Conservation (phyloP, 1,140 invertebrate species). For the Hylyphantes graminicola region DNA sequence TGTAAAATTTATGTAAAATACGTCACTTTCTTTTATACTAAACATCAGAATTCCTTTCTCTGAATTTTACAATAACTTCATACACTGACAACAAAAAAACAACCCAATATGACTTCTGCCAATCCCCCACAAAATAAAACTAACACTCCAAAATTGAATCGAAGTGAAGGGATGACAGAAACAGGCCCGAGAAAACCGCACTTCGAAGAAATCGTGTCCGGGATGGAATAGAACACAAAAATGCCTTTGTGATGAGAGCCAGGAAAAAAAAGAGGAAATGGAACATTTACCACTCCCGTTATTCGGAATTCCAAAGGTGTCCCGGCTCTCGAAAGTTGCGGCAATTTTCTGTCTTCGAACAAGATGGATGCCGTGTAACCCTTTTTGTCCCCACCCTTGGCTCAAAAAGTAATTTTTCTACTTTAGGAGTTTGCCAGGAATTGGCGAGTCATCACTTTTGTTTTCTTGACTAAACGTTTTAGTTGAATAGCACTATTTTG, state of each 20-base stretch:
- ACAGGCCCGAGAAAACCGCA: slow-evolving; percentile 1
- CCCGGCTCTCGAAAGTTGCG: slow-evolving; percentile 42
- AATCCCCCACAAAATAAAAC: neutral
- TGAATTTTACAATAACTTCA: neutral
- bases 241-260: slow-evolving; percentile 21
- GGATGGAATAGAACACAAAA: slow-evolving; percentile 36
- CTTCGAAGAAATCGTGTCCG: slow-evolving; percentile 38
- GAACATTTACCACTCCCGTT: slow-evolving; percentile 51
- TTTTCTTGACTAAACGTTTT: too few species aligned
- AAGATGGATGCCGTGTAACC: slow-evolving; percentile 48
- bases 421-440: neutral
- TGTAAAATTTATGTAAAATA: too few species aligned
- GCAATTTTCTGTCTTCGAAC: slow-evolving; percentile 51
- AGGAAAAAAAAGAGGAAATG: slow-evolving; percentile 28
- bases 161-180: slow-evolving; percentile 30
- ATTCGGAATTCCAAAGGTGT: slow-evolving; percentile 56
- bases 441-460: slow-evolving; percentile 14
- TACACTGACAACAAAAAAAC: neutral
- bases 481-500: too few species aligned
- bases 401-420: slow-evolving; percentile 44
- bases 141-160: slow-evolving; percentile 36
- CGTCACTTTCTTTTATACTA: too few species aligned
- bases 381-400: slow-evolving; percentile 12
- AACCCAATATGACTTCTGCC: too few species aligned
- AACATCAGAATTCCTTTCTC: too few species aligned